These are phyloP conservation scores for Schlechtendalia chinensis DNA, from an alignment of 1,140 invertebrate species.

Conservation along the genomic window DNA sequence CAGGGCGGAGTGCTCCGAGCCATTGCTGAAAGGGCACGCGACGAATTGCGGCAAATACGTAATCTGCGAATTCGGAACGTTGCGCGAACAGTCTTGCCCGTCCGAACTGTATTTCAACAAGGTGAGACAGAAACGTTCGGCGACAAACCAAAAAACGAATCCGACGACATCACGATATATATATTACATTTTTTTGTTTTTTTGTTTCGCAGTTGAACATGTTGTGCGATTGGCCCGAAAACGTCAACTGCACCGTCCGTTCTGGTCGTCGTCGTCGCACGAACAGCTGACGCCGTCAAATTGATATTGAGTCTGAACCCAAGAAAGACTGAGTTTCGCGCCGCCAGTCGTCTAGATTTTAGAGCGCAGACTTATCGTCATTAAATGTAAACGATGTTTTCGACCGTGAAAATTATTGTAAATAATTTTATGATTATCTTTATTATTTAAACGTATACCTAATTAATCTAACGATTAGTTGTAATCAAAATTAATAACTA, in stretches of 20 bases:
- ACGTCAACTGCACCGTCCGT: constrained; percentile 14
- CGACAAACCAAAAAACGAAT: not conserved
- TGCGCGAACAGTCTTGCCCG: constrained; percentile 68
- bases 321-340: not conserved
- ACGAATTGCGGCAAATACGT: constrained; percentile 77
- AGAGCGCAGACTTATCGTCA: not conserved
- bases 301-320: not conserved
- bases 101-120: constrained; percentile 72
- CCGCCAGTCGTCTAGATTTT: not conserved
- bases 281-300: not conserved
- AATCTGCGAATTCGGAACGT: constrained; percentile 70
- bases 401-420: not conserved
- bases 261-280: not conserved
- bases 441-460: not conserved
- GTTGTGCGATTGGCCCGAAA: constrained; percentile 34
- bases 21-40: constrained; percentile 60
- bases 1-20: constrained; percentile 2
- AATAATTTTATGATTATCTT: constrained; percentile 10
- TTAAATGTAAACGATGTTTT: no score
- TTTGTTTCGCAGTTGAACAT: not conserved
- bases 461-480: no score
- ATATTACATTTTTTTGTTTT: no score
- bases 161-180: no score
- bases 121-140: constrained; percentile 54
- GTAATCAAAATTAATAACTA: constrained; percentile 20